phyloP scores from a whole-genome alignment of 2,888 invertebrate genomes.

The Toxonevra muliebris region DNA sequence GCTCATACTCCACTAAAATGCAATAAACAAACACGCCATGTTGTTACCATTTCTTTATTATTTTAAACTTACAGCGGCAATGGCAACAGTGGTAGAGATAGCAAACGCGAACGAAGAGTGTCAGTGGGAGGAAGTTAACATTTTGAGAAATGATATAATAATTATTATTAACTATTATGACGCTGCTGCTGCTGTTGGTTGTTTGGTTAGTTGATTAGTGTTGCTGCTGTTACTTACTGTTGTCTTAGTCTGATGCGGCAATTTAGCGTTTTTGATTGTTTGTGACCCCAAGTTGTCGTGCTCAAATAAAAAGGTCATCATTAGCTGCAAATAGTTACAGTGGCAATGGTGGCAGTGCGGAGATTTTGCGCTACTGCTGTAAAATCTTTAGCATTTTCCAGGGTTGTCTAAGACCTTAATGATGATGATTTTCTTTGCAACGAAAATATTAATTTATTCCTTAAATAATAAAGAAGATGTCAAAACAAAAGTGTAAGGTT shows the following conservation, averaged over 20 bases:
- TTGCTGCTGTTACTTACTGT: constrained; percentile 21
- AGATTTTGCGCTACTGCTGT: constrained; percentile 50
- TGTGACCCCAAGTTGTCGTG: constrained; percentile 59
- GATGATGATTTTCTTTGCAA: too few species aligned
- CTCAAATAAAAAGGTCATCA: constrained; percentile 55
- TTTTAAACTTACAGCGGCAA: background rate
- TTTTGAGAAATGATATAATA: constrained; percentile 58
- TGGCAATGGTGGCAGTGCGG: constrained; percentile 43
- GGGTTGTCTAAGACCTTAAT: too few species aligned
- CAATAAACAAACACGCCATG: constrained; percentile 58
- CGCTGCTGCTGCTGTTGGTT: constrained; percentile 43
- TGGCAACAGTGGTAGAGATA: background rate
- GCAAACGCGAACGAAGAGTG: constrained; percentile 44
- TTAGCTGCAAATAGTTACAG: constrained; percentile 40
- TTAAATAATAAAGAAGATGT: too few species aligned
- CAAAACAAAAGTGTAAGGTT: too few species aligned
- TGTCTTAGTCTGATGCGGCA: constrained; percentile 41
- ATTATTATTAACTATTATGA: constrained; percentile 58
- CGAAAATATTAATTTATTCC: too few species aligned
- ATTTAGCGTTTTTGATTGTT: constrained; percentile 50
- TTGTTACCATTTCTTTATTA: constrained; percentile 40
- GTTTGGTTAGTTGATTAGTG: background rate
- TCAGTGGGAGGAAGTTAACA: constrained; percentile 54
- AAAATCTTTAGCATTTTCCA: too few species aligned
- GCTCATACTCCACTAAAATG: constrained; percentile 37